Evolutionary conservation across 2,888 invertebrate species (phyloP).

Genomic region (Calephelis perditalis): DNA sequence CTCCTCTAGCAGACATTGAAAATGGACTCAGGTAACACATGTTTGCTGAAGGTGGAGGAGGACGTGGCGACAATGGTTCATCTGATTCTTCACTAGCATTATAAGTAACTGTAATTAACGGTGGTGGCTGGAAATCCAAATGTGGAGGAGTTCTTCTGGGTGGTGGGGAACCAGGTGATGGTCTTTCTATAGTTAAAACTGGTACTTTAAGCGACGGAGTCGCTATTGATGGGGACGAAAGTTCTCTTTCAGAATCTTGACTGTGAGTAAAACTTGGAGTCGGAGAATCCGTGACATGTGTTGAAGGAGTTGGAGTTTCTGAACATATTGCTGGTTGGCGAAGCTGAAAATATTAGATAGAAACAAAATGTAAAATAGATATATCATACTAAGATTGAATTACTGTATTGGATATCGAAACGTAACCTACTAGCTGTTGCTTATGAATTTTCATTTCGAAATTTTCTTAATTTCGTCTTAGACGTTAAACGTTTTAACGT

Average conservation of each 20-base stretch:
- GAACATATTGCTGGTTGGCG: slow-evolving; percentile 69
- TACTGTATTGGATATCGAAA: too few relatives aligned
- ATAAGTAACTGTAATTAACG: slow-evolving; percentile 85
- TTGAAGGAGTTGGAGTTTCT: slow-evolving; percentile 67
- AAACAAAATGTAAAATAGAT: too few relatives aligned
- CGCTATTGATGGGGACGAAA: slow-evolving; percentile 61
- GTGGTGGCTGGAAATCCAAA: slow-evolving; percentile 82
- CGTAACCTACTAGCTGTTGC: too few relatives aligned
- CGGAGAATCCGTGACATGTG: slow-evolving; percentile 66
- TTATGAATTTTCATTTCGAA: too few relatives aligned
- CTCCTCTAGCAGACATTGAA: slow-evolving; percentile 83
- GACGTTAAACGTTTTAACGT: too few relatives aligned
- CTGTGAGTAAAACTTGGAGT: slow-evolving; percentile 68
- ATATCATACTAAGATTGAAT: too few relatives aligned
- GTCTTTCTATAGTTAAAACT: slow-evolving; percentile 81
- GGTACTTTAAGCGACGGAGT: slow-evolving; percentile 80
- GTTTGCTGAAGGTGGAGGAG: slow-evolving; percentile 70
- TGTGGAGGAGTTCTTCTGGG: slow-evolving; percentile 80
- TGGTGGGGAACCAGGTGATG: slow-evolving; percentile 82
- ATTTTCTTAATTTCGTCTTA: too few relatives aligned
- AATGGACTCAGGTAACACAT: slow-evolving; percentile 90
- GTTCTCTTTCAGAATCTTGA: slow-evolving; percentile 64
- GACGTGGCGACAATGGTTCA: slow-evolving; percentile 82
- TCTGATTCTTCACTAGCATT: slow-evolving; percentile 89
- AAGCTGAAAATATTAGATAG: slow-evolving; percentile 50